Base-by-base conservation (phyloP, 1,140 invertebrate species). In the Drusus annulatus region DNA sequence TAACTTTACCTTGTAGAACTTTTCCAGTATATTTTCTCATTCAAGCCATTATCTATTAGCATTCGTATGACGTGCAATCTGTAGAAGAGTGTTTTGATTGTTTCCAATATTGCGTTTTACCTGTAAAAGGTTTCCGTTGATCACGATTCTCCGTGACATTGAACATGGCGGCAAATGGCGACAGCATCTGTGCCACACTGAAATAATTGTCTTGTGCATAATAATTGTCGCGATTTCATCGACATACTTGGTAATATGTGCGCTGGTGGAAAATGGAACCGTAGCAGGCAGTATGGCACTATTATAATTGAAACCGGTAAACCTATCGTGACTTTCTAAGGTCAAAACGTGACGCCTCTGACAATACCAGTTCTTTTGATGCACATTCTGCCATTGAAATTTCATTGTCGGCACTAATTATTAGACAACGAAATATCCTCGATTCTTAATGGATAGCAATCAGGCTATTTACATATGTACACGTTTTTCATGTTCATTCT, bases 291-390 rank as follows among this genome's bases (percentile, higher is more conserved):
- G 21, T n/a, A 36, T 63, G 60, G 36, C 10, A n/a, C 28, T 15
- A 36, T 10, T 45, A 31, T 45, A 45, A 45, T 45, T 21, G 23
- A 31, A 31, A 60, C 45, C 77, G 31, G 6, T 73, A 79, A 73
- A 63, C 25, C 23, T 71, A 15, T 58, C 69, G 69, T 79, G 78
- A 79, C 69, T 74, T 75, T 75, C 78, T 79, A 45, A 79, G 69
- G 78, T 73, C 69, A 62, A 74, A 79, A 62, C 78, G 69, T 79
- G 78, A 79, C 28, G 17, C 21, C 65, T n/a, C 51, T 21, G 36
- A 23, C 28, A 75, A 51, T 75, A 21, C n/a, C 2, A 21, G 3
- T 71, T 51, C 52, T 71, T 17, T 63, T 65, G 62, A 25, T 60
- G 56, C 23, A 60, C 36, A 45, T 45, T 45, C 56, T 13, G 65